Evolutionary conservation across 1,140 invertebrate species (phyloP).

Genomic region (Pseudomyrmex flavicornis): DNA sequence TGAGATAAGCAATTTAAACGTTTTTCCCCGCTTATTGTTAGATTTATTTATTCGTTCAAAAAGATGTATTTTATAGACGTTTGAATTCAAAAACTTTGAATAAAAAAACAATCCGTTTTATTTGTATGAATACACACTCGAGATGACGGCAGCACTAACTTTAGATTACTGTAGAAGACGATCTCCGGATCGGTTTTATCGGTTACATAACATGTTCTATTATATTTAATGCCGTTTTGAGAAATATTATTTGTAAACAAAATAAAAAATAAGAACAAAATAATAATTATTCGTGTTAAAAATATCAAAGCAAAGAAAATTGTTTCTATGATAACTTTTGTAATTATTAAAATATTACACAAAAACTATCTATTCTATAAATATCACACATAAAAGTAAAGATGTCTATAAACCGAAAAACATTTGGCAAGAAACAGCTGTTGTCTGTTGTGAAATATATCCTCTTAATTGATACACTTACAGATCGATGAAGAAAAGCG

Average conservation of each 20-base stretch:
- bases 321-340: too few species aligned
- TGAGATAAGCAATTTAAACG: neutral
- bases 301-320: neutral
- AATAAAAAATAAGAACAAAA: neutral
- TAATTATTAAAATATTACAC: too few species aligned
- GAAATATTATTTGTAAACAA: neutral
- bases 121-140: constrained; percentile 74
- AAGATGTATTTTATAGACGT: constrained; percentile 45
- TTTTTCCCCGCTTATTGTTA: neutral
- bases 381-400: neutral
- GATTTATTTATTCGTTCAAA: neutral
- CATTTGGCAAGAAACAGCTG: neutral
- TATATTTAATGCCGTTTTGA: neutral
- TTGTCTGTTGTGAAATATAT: neutral
- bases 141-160: constrained; percentile 77
- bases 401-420: neutral
- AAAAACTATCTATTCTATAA: neutral
- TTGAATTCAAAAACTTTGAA: constrained; percentile 19
- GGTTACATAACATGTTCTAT: neutral
- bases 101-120: too few species aligned
- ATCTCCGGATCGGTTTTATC: constrained; percentile 13
- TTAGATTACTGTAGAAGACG: constrained; percentile 41
- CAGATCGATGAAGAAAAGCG: neutral
- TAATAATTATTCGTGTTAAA: neutral
- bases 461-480: neutral